phyloP scores from a whole-genome alignment of 2,888 invertebrate genomes.

The Uloborus plumipes region DNA sequence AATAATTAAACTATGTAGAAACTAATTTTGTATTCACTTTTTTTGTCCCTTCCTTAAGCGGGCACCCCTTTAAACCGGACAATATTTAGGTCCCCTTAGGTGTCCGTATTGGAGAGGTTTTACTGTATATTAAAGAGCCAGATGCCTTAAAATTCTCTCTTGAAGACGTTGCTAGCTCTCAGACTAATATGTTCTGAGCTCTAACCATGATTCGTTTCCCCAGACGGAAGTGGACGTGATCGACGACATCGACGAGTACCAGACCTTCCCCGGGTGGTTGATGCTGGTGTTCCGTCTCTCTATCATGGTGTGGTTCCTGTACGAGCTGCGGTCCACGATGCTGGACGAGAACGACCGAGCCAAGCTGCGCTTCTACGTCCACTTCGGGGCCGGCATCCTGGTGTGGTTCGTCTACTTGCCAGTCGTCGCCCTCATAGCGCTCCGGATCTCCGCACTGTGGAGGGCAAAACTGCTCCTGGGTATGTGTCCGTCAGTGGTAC shows the following conservation, averaged over 20 bases:
- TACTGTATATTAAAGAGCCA: too few species aligned
- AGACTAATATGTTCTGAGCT: too few species aligned
- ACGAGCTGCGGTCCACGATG: constrained; percentile 81
- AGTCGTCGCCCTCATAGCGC: constrained; percentile 90
- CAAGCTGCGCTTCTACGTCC: constrained; percentile 92
- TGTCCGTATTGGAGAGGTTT: too few species aligned
- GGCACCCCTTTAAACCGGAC: too few species aligned
- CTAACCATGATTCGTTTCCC: constrained; percentile 67
- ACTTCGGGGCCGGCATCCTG: constrained; percentile 96
- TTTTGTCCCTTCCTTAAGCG: too few species aligned
- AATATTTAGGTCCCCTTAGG: too few species aligned
- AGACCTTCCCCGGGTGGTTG: constrained; percentile 97
- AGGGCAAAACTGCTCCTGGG: constrained; percentile 93
- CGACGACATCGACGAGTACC: constrained; percentile 96
- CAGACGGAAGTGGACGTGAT: constrained; percentile 96
- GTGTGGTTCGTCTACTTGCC: constrained; percentile 99
- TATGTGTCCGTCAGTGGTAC: constrained; percentile 72
- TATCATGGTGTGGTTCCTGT: constrained; percentile 91
- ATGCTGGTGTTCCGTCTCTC: constrained; percentile 87
- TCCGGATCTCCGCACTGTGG: constrained; percentile 95
- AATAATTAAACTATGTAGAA: too few species aligned
- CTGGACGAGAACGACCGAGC: constrained; percentile 83
- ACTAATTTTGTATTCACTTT: too few species aligned
- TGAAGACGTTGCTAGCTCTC: too few species aligned
- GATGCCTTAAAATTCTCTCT: too few species aligned